Evolutionary conservation across 1,140 invertebrate species (phyloP), one percentile per base, ranked within the genome.

Genomic region (Euura saliciscinereae): DNA sequence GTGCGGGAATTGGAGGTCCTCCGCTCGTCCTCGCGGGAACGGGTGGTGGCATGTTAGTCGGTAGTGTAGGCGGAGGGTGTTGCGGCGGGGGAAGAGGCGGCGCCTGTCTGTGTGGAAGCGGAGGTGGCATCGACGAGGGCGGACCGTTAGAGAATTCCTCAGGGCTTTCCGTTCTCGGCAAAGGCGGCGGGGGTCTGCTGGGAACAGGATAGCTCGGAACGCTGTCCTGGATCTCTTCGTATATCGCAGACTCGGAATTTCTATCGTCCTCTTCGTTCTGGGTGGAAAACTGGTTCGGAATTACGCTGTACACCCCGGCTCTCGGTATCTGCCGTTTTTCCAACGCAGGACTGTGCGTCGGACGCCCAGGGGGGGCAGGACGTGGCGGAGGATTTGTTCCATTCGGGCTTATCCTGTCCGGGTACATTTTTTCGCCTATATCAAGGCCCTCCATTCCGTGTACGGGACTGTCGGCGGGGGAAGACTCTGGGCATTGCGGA

Each of bases 1-100:
- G 88, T 46, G 92, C 91, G n/a, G 93, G 93, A 79, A 94, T 88
- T 1, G 93, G 93, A 70, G 92, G 93, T 44, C 91, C 91, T 72
- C 89, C 90, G 64, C 89, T 89, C 66, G 88, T 90, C 79, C 90
- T 88, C 73, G 91, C 91, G 74, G 91, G 91, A 77, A 92, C 89
- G 59, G 90, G 90, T 75, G 91, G 91, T 72, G 89, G 89, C 74
- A 82, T 85, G 75, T 86, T 88, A 44, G 86, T 77, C 83, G 87
- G 69, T 87, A 89, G 71, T 73, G 76, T 81, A 51, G 89, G 90
- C 2, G 89, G 90, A 11, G 90, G 90, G 11, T 90, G 89, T 45
- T 91, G 89, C 4, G 90, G 89, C 6, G 90, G 90, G 45, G 87
- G 85, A 44, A 87, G 83, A 46, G 90, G 87, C 28, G 28, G 28